A percentile compares a stretch with the other conserved stretches of the same genome.
phyloP scores from a whole-genome alignment of 92 coral and sea anemone species.

The Heteractis magnifica region DNA sequence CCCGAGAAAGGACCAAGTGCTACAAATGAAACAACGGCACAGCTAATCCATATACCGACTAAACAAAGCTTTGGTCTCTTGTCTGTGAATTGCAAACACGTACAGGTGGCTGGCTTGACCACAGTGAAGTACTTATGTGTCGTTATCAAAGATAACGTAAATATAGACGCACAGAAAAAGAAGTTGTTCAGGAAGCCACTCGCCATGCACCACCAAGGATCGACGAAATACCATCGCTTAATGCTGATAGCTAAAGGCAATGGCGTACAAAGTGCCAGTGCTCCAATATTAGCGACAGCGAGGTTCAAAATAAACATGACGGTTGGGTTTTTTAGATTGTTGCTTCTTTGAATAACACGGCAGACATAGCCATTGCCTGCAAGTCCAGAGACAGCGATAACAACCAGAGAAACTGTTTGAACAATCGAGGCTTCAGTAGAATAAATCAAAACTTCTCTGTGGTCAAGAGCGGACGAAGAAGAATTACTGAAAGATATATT shows the following conservation, averaged over 20 bases:
- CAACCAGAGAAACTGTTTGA: constrained; percentile 52
- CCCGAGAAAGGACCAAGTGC: constrained; percentile 72
- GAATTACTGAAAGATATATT: background rate
- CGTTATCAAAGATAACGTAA: constrained; percentile 65
- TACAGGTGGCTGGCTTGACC: constrained; percentile 47
- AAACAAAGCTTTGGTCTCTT: constrained; percentile 46
- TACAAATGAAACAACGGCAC: constrained; percentile 55
- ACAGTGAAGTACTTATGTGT: constrained; percentile 72
- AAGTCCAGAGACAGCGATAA: constrained; percentile 54
- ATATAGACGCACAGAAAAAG: constrained; percentile 79
- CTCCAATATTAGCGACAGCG: constrained; percentile 72
- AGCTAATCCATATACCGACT: constrained; percentile 50
- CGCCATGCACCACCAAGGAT: constrained; percentile 50
- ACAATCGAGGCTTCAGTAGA: constrained; percentile 39
- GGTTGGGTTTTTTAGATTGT: constrained; percentile 71
- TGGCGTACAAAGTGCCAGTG: constrained; percentile 68
- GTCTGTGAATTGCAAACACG: constrained; percentile 48
- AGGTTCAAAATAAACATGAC: constrained; percentile 69
- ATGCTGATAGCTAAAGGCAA: constrained; percentile 63
- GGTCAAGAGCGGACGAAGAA: background rate
- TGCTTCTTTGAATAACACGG: constrained; percentile 55
- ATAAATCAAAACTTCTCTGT: constrained; percentile 26
- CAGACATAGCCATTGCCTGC: constrained; percentile 65
- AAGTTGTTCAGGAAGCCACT: constrained; percentile 80
- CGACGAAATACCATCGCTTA: constrained; percentile 41